Percentiles rank a stretch among this genome's conserved stretches.
These are phyloP conservation scores for Acrobasis repandana DNA, from an alignment of 2,888 invertebrate species.

Conservation along the genomic window DNA sequence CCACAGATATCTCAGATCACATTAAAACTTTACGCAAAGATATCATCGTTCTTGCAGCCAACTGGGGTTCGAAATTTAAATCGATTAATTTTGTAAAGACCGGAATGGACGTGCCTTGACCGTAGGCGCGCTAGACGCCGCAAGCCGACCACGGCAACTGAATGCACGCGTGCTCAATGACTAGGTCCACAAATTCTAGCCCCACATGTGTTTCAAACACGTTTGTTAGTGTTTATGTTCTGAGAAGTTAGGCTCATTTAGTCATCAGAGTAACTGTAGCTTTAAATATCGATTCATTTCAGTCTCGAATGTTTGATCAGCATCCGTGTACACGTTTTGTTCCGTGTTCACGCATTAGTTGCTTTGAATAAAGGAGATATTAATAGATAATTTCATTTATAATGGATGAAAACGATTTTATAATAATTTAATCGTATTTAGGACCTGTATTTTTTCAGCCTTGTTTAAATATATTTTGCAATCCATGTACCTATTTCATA, in stretches of 20 bases:
- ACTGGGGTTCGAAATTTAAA: constrained; percentile 12
- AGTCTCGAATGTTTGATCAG: no score
- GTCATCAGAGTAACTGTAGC: not conserved
- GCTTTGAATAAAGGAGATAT: no score
- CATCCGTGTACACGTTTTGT: no score
- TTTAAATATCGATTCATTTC: no score
- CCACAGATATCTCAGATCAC: constrained; percentile 3
- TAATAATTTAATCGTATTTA: not conserved
- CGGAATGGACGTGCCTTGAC: not conserved
- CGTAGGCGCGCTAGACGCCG: constrained; percentile 13
- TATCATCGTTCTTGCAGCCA: not conserved
- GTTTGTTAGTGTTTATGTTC: constrained; percentile 16
- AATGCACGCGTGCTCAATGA: constrained; percentile 10
- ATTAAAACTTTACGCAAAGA: constrained; percentile 4
- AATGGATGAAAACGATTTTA: no score
- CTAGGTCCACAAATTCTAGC: constrained; percentile 12
- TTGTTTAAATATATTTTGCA: not conserved
- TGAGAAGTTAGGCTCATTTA: constrained; percentile 8
- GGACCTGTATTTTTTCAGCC: constrained; percentile 1
- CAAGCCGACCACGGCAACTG: constrained; percentile 16
- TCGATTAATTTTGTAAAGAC: not conserved
- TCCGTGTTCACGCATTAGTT: no score
- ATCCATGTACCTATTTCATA: no score
- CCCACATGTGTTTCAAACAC: constrained; percentile 12
- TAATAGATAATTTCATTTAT: no score